Conservation (phyloP, 2,888 invertebrate species). For the Brachyopa scutellaris region DNA sequence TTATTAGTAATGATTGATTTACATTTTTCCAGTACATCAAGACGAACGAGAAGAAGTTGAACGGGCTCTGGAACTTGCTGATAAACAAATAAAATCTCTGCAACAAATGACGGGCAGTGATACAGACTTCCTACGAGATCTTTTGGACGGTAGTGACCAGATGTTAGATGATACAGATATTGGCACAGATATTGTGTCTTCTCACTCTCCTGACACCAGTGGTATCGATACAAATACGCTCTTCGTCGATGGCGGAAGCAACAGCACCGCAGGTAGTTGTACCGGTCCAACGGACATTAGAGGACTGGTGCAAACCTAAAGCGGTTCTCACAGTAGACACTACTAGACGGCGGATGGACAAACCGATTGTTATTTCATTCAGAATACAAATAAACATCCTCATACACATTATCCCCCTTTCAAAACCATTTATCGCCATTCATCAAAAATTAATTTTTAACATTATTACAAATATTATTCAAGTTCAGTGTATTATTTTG, state of each 20-base stretch:
- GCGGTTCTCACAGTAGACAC: constrained; percentile 15
- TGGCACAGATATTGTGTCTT: constrained; percentile 76
- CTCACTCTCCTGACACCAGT: constrained; percentile 78
- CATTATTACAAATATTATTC: constrained; percentile 59
- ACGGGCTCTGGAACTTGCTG: constrained; percentile 90
- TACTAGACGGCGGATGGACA: constrained; percentile 7
- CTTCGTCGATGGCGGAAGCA: constrained; percentile 77
- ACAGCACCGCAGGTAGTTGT: constrained; percentile 73
- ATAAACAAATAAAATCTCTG: constrained; percentile 87
- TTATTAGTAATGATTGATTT: no score
- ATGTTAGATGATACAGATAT: constrained; percentile 79
- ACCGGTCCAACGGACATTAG: constrained; percentile 77
- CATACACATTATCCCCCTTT: constrained; percentile 30
- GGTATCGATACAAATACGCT: constrained; percentile 79
- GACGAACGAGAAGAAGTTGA: constrained; percentile 95
- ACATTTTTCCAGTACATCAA: constrained; percentile 84
- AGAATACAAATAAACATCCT: constrained; percentile 35
- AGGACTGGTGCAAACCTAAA: constrained; percentile 80
- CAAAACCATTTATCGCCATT: constrained; percentile 21
- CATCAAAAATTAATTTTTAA: constrained; percentile 42
- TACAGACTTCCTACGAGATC: constrained; percentile 79
- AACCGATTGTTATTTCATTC: constrained; percentile 22
- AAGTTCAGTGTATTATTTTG: constrained; percentile 72
- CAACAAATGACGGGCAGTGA: constrained; percentile 85
- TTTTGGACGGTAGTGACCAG: constrained; percentile 80